Conservation (phyloP, 2,113 vertebrate genomes). For the Sinosuthora webbiana region DNA sequence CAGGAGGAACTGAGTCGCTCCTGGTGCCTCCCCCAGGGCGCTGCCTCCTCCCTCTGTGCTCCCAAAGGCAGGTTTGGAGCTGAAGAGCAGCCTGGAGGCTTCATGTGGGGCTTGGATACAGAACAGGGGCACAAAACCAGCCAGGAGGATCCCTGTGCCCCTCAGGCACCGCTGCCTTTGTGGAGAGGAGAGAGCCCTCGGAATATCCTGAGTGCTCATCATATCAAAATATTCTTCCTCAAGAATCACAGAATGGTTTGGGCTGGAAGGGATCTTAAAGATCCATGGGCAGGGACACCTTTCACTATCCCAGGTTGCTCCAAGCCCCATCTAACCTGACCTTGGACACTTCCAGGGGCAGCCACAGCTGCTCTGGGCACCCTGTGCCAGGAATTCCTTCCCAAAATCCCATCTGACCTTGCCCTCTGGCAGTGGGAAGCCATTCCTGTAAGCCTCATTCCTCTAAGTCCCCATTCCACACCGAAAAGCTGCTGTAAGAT, state of each 20-base stretch:
- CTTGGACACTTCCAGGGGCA: not conserved
- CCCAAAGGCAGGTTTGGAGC: not conserved
- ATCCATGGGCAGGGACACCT: not conserved
- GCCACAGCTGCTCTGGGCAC: not conserved
- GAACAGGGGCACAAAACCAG: not conserved
- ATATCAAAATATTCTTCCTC: accelerated
- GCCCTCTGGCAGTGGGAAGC: not conserved
- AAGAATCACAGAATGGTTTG: not conserved
- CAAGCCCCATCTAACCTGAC: not conserved
- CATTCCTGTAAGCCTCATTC: not conserved
- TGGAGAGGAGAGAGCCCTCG: not conserved
- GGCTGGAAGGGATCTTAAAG: not conserved
- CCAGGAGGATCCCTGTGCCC: accelerated
- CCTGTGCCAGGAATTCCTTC: not conserved
- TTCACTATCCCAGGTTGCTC: accelerated
- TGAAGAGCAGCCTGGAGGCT: not conserved
- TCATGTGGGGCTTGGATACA: accelerated
- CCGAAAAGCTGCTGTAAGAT: accelerated
- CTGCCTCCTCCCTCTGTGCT: not conserved
- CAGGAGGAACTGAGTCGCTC: not conserved
- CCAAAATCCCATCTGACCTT: not conserved
- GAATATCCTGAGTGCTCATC: accelerated
- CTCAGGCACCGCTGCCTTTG: accelerated
- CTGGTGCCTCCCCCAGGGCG: not conserved
- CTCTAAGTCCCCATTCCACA: not conserved